Base-by-base conservation (phyloP, 1,140 invertebrate species). In the Bicyclus anynana region DNA sequence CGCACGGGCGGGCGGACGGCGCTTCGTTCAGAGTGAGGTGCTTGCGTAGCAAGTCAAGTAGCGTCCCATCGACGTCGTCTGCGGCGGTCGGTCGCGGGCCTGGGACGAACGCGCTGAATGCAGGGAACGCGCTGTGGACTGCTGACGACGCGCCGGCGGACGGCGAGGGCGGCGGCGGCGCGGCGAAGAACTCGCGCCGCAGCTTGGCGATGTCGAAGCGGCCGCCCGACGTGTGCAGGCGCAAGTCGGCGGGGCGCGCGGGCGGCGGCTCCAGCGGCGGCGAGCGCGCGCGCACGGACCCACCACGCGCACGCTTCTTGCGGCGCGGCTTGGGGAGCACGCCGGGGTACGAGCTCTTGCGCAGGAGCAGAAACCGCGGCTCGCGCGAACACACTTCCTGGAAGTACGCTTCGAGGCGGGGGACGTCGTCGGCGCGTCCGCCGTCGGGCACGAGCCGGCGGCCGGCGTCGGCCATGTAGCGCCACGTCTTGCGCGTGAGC, bases 401-500 rank as follows among this genome's bases (percentile, higher is more conserved):
- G 74, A 96, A 97, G 69, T 96, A 94, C 12, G 94, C 93, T 75
- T 96, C 95, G 46, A 96, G 93, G 59, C 93, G 92, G 0, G 93
- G 93, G 20, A 96, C 90, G 69, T 95, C 94, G 69, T 95, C 94
- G 0, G 90, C 69, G 4, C 92, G 89, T 82, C 94, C 93, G 69
- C 92, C 93, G 47, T 96, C 95, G 0, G 95, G 95, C 35, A 97
- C 93, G 10, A 97, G 89, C 69, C 93, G 93, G 37, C 94, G 92
- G n/a, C 95, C 95, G 9, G 95, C 95, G 69, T 97, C 95, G 0
- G 95, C 92, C 95, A 97, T 97, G 77, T 96, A 96, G 56, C 95
- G 90, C 95, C 95, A 97, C 14, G 95, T 96, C 85, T 97, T 97
- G 20, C 95, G 89, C 4, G 95, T 96, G 16, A 96, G 89, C 23